These are phyloP conservation scores for Heliothis peltigera DNA, from an alignment of 2,888 invertebrate species.

Conservation along the genomic window DNA sequence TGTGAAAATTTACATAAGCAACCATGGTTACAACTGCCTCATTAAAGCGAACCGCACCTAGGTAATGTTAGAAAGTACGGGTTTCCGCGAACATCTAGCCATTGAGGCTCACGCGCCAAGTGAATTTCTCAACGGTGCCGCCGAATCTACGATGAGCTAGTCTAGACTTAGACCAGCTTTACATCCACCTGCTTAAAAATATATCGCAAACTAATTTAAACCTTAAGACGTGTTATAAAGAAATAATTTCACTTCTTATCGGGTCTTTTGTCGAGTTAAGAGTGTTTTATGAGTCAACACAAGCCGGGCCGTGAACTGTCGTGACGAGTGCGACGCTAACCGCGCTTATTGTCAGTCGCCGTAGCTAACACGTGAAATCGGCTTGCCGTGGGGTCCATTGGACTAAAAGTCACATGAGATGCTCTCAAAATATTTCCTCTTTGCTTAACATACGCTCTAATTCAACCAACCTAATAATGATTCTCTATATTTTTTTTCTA, in stretches of 20 bases:
- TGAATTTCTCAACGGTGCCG: conserved; percentile 75
- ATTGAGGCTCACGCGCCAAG: conserved; percentile 72
- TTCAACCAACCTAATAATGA: not conserved
- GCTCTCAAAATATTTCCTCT: conserved; percentile 38
- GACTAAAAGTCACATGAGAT: conserved; percentile 61
- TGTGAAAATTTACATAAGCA: conserved; percentile 61
- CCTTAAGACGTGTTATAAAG: conserved; percentile 63
- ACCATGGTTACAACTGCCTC: conserved; percentile 62
- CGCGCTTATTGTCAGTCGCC: conserved; percentile 86
- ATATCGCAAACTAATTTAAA: conserved; percentile 60
- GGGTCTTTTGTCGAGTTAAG: conserved; percentile 70
- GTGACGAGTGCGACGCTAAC: conserved; percentile 81
- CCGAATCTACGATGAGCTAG: conserved; percentile 78
- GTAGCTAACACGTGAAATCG: conserved; percentile 88
- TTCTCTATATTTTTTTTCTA: not conserved
- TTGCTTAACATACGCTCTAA: not conserved
- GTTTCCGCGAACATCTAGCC: conserved; percentile 76
- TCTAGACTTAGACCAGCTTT: conserved; percentile 72
- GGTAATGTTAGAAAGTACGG: conserved; percentile 78
- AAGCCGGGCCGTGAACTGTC: conserved; percentile 78
- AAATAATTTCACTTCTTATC: conserved; percentile 54
- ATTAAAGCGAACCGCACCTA: conserved; percentile 65
- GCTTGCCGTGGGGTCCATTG: conserved; percentile 79
- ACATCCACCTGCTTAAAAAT: conserved; percentile 53
- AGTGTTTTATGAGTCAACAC: conserved; percentile 81